phyloP scores from a whole-genome alignment of 2,113 vertebrate genomes.

The Anser brachyrhynchus region DNA sequence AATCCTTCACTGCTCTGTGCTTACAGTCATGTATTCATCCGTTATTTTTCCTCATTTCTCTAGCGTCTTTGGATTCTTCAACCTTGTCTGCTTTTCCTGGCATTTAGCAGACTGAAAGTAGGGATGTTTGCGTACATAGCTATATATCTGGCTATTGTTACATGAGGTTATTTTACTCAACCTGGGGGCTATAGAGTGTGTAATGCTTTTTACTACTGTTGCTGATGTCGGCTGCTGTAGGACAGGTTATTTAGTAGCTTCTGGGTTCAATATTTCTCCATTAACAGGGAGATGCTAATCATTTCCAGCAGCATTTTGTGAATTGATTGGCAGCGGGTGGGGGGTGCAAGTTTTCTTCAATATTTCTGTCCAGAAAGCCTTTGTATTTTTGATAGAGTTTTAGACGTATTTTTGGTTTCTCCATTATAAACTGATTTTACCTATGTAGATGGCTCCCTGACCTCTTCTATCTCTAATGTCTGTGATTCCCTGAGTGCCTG shows the following conservation, averaged over 20 bases:
- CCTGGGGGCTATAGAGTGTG: neutral
- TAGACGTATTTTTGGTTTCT: neutral
- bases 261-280: neutral
- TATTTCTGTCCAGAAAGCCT: neutral
- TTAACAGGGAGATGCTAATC: neutral
- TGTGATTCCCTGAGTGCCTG: neutral
- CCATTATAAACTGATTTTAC: neutral
- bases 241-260: neutral
- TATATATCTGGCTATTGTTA: neutral
- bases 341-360: neutral
- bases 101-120: neutral
- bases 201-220: neutral
- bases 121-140: neutral
- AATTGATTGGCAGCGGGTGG: neutral
- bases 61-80: neutral
- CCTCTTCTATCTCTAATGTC: neutral
- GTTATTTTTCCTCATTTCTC: neutral
- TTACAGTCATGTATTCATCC: neutral
- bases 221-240: neutral
- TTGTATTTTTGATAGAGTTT: slow-evolving; percentile 15
- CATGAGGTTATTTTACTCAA: neutral
- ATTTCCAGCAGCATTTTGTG: neutral
- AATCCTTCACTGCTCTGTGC: neutral
- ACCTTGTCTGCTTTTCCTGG: neutral
- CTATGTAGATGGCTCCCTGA: neutral